phyloP scores from a whole-genome alignment of 2,797 vertebrate genomes.

The Garrulus glandarius region DNA sequence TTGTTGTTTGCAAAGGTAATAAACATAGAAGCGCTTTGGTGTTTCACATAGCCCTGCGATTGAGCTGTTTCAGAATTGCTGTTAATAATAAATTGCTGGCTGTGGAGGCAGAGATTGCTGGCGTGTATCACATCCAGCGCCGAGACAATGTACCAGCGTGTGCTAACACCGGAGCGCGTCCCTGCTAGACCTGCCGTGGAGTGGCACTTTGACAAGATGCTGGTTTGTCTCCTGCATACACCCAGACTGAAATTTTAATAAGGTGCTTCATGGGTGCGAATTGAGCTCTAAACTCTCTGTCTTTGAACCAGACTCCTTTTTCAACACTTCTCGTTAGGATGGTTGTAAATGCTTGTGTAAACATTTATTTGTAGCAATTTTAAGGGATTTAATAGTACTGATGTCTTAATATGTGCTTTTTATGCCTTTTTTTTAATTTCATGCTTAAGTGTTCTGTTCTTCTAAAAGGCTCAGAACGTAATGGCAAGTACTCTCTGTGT shows the following conservation, averaged over 20 bases:
- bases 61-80: conserved; percentile 62
- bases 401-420: background rate
- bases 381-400: background rate
- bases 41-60: conserved; percentile 7
- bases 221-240: background rate
- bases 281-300: conserved; percentile 25
- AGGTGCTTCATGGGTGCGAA: conserved; percentile 44
- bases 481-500: background rate
- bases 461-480: conserved; percentile 17
- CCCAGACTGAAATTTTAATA: conserved; percentile 53
- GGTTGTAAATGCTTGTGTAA: conserved; percentile 21
- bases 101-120: conserved; percentile 29
- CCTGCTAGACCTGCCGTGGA: background rate
- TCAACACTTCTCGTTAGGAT: conserved; percentile 28
- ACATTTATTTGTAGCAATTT: background rate
- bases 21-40: conserved; percentile 37
- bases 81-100: conserved; percentile 52
- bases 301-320: background rate
- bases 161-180: conserved; percentile 19
- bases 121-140: conserved; percentile 1
- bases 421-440: background rate
- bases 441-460: background rate
- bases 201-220: conserved; percentile 1
- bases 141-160: background rate
- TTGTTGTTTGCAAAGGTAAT: conserved; percentile 52